These are phyloP conservation scores for Aplidium turbinatum DNA, from an alignment of 23 tunicate species.

Conservation along the genomic window DNA sequence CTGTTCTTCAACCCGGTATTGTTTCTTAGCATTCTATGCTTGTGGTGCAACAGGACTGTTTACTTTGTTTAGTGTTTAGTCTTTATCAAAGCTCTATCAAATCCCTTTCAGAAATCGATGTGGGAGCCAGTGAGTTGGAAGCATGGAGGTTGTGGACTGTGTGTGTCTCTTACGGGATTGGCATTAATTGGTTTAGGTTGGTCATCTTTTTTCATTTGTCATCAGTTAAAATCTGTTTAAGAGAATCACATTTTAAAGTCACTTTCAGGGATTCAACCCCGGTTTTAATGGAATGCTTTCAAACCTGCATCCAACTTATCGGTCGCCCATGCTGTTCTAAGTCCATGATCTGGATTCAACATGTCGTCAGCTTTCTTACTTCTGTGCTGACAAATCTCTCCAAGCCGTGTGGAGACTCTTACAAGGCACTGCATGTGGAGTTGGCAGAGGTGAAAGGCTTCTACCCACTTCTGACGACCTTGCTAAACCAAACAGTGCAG, in stretches of 20 bases:
- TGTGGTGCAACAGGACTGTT: no score
- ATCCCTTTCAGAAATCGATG: no score
- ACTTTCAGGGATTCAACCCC: not conserved
- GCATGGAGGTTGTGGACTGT: slow-evolving; percentile 63
- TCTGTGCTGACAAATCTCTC: not conserved
- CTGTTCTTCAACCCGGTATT: no score
- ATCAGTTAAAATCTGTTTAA: no score
- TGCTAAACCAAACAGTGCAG: not conserved
- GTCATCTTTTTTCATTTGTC: no score
- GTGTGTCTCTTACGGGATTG: slow-evolving; percentile 49
- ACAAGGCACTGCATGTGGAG: not conserved
- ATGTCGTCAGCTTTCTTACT: slow-evolving; percentile 10
- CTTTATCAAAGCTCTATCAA: no score
- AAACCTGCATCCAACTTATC: not conserved
- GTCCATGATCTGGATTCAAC: slow-evolving; percentile 5
- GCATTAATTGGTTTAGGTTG: no score
- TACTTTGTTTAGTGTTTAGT: no score
- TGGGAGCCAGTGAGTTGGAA: slow-evolving; percentile 19
- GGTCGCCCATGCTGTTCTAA: not conserved
- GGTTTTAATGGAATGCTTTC: not conserved
- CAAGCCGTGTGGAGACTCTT: not conserved
- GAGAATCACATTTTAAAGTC: no score
- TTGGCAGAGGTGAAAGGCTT: not conserved
- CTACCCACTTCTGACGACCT: not conserved
- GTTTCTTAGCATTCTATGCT: no score